Percentiles rank a stretch among this genome's conserved stretches.
Evolutionary conservation across 2,797 vertebrate genomes (phyloP).

Genomic region (Gobionotothen gibberifrons): DNA sequence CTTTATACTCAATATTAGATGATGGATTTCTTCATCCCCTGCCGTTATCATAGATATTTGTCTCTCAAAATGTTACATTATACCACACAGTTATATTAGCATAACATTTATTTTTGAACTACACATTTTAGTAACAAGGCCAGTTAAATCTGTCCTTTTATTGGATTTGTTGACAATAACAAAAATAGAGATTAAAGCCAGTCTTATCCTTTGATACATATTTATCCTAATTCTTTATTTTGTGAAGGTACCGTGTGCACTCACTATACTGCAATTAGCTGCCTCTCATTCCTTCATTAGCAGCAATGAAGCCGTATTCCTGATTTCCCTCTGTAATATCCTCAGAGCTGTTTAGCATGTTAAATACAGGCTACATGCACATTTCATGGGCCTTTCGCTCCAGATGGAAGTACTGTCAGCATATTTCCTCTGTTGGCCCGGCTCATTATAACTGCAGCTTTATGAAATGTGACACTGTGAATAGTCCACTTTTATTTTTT

Average conservation of each 20-base stretch:
- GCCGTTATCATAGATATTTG: background rate
- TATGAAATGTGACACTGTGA: slow-evolving; percentile 71
- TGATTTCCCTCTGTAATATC: background rate
- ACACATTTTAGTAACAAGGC: no score
- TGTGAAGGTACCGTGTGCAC: background rate
- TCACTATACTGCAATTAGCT: background rate
- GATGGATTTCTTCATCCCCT: background rate
- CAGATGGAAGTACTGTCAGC: slow-evolving; percentile 40
- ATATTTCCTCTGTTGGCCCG: slow-evolving; percentile 28
- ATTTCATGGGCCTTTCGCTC: slow-evolving; percentile 29
- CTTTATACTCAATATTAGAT: background rate
- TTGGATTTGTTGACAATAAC: background rate
- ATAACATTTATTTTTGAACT: no score
- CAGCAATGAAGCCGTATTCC: background rate
- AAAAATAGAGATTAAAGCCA: background rate
- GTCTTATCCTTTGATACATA: background rate
- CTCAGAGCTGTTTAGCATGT: slow-evolving; percentile 18
- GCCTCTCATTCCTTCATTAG: background rate
- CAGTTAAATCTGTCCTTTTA: no score
- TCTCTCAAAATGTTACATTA: background rate
- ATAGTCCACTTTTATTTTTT: slow-evolving; percentile 36
- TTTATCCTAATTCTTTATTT: background rate
- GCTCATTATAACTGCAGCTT: slow-evolving; percentile 57
- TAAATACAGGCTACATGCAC: slow-evolving; percentile 36
- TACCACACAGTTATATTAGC: background rate